phyloP scores from a whole-genome alignment of 2,797 vertebrate genomes.

The Iguana delicatissima region DNA sequence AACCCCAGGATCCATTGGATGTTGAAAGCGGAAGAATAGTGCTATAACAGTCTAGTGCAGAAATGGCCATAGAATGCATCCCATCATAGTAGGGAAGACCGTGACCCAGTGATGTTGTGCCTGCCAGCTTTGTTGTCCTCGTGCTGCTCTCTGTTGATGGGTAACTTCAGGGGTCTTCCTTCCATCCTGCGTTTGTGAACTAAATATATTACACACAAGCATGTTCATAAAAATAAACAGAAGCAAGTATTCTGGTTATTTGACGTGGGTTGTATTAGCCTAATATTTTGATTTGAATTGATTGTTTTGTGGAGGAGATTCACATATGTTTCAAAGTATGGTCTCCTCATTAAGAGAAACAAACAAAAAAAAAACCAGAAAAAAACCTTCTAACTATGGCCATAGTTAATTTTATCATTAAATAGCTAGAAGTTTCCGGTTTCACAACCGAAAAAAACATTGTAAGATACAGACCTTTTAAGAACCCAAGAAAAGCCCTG shows the following conservation, averaged over 20 bases:
- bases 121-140: neutral
- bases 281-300: neutral
- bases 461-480: too few relatives aligned
- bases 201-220: neutral
- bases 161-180: neutral
- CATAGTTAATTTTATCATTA: too few relatives aligned
- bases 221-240: neutral
- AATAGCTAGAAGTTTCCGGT: neutral
- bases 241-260: neutral
- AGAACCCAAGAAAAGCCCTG: too few relatives aligned
- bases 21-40: too few relatives aligned
- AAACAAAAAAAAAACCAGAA: too few relatives aligned
- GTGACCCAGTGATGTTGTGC: too few relatives aligned
- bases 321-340: neutral
- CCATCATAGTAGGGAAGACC: too few relatives aligned
- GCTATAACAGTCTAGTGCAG: too few relatives aligned
- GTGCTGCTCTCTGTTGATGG: neutral
- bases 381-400: too few relatives aligned
- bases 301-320: neutral
- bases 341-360: neutral
- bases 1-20: too few relatives aligned
- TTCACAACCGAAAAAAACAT: neutral
- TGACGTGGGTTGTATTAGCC: neutral
- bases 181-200: neutral
- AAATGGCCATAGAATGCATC: too few relatives aligned